Base-by-base conservation (phyloP, 2,113 vertebrate genomes). In the Eublepharis macularius region DNA sequence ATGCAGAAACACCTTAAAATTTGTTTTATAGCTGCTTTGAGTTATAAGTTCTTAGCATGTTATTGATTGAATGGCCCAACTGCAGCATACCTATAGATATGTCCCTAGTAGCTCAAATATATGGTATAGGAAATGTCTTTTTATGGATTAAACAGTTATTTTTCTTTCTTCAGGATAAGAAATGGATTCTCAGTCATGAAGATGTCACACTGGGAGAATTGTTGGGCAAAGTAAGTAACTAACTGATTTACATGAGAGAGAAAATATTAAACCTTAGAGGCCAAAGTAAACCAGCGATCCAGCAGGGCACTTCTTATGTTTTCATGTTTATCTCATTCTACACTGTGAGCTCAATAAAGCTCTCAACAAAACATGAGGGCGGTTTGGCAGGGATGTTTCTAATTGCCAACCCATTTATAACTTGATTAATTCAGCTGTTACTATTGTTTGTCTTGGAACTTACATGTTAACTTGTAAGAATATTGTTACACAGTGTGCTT, bases 181-280 rank as follows among this genome's bases (percentile, higher is more conserved):
- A 98, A 81, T 99, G 98, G 98, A 96, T 99, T 94, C 97, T 99
- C 88, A 99, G 97, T 96, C 98, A 99, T 51, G 98, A 99, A 95
- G 98, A 99, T 78, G 98, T 99, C 49, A 95, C 93, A 24, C 95
- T 99, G 74, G 98, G 97, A 88, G 98, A 99, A 90, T 95, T 99
- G 83, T 94, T 99, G 65, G 98, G 98, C 79, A 99, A 99, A 97
- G 98, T 98, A 96, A 93, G 95, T 95, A 86, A 80, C 82, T 41
- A 87, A 76, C 57, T 81, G 60, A 90, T 14, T 49, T 93, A 82
- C 93, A 84, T 68, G 74, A 88, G 2, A 3, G 45, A 54, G 87
- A 26, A 39, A 47, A 14, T 29, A 43, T 21, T 43, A 34, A 36
- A 4, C 2, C 2, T 80, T 54, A 4, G 24, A 69, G 24, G 69